These are phyloP conservation scores for Chamaea fasciata DNA, from an alignment of 2,113 vertebrate genomes.

Conservation along the genomic window DNA sequence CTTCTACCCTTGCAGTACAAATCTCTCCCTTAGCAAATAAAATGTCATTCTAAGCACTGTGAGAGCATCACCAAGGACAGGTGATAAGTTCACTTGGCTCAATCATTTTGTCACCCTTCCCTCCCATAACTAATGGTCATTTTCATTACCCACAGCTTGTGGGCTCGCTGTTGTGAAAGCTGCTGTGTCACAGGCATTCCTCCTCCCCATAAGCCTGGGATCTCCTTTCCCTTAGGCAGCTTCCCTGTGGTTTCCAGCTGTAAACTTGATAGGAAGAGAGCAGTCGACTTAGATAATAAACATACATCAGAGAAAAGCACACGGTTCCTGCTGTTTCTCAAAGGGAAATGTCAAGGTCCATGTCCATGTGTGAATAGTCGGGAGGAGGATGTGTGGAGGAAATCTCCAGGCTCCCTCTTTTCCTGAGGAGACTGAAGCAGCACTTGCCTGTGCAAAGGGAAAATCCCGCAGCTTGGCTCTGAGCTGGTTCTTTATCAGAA, in stretches of 20 bases:
- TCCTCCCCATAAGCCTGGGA: background rate
- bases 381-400: background rate
- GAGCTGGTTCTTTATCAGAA: conserved; percentile 14
- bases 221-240: background rate
- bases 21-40: background rate
- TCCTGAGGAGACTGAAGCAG: background rate
- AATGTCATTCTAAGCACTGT: background rate
- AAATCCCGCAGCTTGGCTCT: background rate
- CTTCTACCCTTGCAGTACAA: background rate
- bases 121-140: background rate
- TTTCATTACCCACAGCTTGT: background rate
- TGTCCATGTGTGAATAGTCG: rapidly evolving
- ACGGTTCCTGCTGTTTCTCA: background rate
- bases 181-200: background rate
- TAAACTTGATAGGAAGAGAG: background rate
- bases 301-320: background rate
- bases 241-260: background rate
- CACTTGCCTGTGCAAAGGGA: background rate
- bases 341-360: background rate
- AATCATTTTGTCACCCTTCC: background rate
- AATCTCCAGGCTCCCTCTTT: background rate
- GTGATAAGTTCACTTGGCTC: background rate
- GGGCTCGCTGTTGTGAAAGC: background rate
- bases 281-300: background rate
- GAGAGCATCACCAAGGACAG: background rate